Evolutionary conservation across 1,140 invertebrate genomes (phyloP), one percentile per base, ranked within the genome.

Genomic region (Probaryconus sp.): DNA sequence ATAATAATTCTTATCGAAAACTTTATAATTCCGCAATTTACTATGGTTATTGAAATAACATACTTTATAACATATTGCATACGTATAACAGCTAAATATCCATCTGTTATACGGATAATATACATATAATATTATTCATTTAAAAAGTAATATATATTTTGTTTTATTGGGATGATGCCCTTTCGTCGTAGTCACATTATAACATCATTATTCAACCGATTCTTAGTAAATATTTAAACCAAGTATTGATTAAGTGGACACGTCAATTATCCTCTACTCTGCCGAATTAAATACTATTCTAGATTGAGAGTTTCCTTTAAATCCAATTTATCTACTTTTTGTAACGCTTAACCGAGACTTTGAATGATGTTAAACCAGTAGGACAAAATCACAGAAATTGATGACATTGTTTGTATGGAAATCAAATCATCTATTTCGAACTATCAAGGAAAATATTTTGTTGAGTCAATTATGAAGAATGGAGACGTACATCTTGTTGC

Each of bases 191-290:
- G 42, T 40, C 45, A 14, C 17, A 37, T 13, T 48, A 47, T 18
- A 18, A 48, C 33, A 37, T 38, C 53, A 65, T 69, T 65, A 65
- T 64, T 70, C 53, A 70, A 30, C 33, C 43, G 60, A 63, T 65
- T 56, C 38, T 18, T 64, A 17, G 26, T 38, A 38, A 11, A 42
- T 26, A 42, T 45, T 61, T 33, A 33, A 31, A n/a, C n/a, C 5
- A 13, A 28, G 9, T 53, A 53, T 43, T 24, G 13, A 64, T 53
- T 28, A 26, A 50, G 33, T n/a, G 9, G 17, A 33, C 18, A 9
- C 20, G 38, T 50, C 24, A 30, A 63, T 55, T 9, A 14, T 5
- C 14, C 9, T 21, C 42, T n/a, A 30, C 38, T 55, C 56, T 45
- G 40, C 47, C 21, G 21, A 9, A 9, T 30, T 38, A 18, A 55